Percentiles rank a stretch among this genome's conserved stretches.
phyloP scores from a whole-genome alignment of 2,797 vertebrate genomes.

The Lutra lutra region DNA sequence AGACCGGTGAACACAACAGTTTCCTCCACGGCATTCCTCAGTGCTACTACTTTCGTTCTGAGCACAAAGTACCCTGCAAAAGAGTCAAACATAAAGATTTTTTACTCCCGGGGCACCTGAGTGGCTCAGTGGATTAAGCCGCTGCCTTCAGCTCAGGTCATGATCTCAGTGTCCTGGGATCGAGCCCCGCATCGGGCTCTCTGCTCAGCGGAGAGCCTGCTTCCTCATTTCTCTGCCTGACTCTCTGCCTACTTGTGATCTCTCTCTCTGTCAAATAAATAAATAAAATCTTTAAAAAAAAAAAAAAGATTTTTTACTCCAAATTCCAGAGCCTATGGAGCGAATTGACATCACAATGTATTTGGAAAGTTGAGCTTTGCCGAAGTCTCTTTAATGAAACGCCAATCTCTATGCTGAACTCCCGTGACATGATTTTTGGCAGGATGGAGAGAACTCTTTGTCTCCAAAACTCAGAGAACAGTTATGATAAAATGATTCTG shows the following conservation, averaged over 20 bases:
- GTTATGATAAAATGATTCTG: background rate
- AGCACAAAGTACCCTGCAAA: constrained; percentile 3
- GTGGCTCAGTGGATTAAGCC: too few relatives aligned
- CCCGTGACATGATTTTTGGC: constrained; percentile 16
- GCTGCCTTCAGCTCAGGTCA: too few relatives aligned
- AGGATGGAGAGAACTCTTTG: background rate
- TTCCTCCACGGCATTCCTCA: background rate
- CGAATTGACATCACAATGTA: background rate
- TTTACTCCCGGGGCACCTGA: too few relatives aligned
- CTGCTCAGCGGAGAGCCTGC: too few relatives aligned
- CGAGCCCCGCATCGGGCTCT: too few relatives aligned
- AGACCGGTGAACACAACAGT: background rate
- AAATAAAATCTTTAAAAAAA: too few relatives aligned
- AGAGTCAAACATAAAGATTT: constrained; percentile 40
- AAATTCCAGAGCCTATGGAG: constrained; percentile 48
- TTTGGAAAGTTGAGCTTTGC: constrained; percentile 55
- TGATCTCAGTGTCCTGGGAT: too few relatives aligned
- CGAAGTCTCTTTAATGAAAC: background rate
- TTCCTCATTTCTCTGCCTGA: too few relatives aligned
- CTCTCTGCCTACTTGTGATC: too few relatives aligned
- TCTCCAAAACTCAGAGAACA: background rate
- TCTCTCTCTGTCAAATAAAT: too few relatives aligned
- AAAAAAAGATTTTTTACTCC: constrained; percentile 54
- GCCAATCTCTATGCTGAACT: constrained; percentile 33
- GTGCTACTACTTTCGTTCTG: constrained; percentile 3